A percentile compares a stretch with the other conserved stretches of the same genome.
Evolutionary conservation across 2,888 invertebrate species (phyloP).

Genomic region (Latrodectus elegans): DNA sequence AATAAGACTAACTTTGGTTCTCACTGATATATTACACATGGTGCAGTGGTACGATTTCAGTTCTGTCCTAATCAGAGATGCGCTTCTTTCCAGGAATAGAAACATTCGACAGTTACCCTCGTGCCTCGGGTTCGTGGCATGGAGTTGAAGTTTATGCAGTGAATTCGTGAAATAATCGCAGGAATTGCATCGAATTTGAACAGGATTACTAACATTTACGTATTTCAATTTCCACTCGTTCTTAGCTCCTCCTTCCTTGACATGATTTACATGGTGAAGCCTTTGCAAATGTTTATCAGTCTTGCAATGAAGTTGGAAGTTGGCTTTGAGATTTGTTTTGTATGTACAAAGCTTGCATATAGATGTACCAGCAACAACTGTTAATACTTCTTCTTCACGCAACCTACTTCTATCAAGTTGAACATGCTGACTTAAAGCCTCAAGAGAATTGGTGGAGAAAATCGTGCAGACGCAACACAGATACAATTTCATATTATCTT

Average conservation of each 20-base stretch:
- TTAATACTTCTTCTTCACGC: conserved; percentile 88
- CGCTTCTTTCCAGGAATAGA: conserved; percentile 85
- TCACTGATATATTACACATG: conserved; percentile 89
- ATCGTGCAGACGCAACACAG: conserved; percentile 96
- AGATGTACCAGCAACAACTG: conserved; percentile 91
- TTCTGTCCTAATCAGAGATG: conserved; percentile 72
- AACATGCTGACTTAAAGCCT: conserved; percentile 92
- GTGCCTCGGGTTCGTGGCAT: conserved; percentile 91
- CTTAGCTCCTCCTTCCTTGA: conserved; percentile 93
- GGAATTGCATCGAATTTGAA: conserved; percentile 95
- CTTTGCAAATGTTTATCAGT: conserved; percentile 99
- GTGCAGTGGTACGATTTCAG: conserved; percentile 82
- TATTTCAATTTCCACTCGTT: conserved; percentile 95
- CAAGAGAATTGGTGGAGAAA: conserved; percentile 91
- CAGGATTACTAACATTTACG: conserved; percentile 86
- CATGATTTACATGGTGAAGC: conserved; percentile 97
- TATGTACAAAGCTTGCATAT: conserved; percentile 98
- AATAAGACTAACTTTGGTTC: conserved; percentile 87
- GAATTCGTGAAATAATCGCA: conserved; percentile 99
- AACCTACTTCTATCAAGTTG: conserved; percentile 92
- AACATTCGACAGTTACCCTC: conserved; percentile 89
- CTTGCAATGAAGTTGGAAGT: conserved; percentile 99
- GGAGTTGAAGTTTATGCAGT: conserved; percentile 94
- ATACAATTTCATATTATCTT: conserved; percentile 79
- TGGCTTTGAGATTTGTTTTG: conserved; percentile 98